phyloP scores from a whole-genome alignment of 2,888 invertebrate genomes.

The Drosophila algonquin region DNA sequence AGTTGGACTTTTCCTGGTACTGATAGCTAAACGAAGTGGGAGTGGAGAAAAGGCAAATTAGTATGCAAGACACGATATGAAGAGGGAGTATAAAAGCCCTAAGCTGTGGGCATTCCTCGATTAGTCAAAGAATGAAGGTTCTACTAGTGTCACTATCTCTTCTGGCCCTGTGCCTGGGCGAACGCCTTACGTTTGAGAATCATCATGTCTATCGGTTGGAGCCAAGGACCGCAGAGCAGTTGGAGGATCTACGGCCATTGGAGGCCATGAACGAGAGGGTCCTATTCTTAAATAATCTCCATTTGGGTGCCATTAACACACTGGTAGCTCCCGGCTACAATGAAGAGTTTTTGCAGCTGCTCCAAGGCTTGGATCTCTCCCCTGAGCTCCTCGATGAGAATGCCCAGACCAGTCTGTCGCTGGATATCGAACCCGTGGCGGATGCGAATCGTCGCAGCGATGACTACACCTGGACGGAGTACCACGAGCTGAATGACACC shows the following conservation, averaged over 20 bases:
- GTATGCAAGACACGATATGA: constrained; percentile 43
- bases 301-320: constrained; percentile 83
- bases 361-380: constrained; percentile 78
- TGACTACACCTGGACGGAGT: constrained; percentile 75
- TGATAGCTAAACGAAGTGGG: constrained; percentile 59
- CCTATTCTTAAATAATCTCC: constrained; percentile 84
- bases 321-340: constrained; percentile 75
- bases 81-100: constrained; percentile 33
- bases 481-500: constrained; percentile 83
- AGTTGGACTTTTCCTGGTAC: constrained; percentile 56
- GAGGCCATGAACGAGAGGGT: constrained; percentile 77
- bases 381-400: constrained; percentile 83
- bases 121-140: constrained; percentile 40
- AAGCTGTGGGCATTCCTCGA: background rate
- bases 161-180: constrained; percentile 19
- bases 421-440: constrained; percentile 55
- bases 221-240: constrained; percentile 84
- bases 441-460: constrained; percentile 55
- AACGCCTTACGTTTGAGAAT: constrained; percentile 84
- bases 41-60: constrained; percentile 46
- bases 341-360: constrained; percentile 48
- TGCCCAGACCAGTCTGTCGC: constrained; percentile 80
- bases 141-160: constrained; percentile 5
- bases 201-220: constrained; percentile 86
- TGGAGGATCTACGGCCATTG: constrained; percentile 84